A percentile compares a stretch with the other conserved stretches of the same genome.
These are phyloP conservation scores for Ypsolopha scabrella DNA, from an alignment of 2,888 invertebrate genomes.

Conservation along the genomic window DNA sequence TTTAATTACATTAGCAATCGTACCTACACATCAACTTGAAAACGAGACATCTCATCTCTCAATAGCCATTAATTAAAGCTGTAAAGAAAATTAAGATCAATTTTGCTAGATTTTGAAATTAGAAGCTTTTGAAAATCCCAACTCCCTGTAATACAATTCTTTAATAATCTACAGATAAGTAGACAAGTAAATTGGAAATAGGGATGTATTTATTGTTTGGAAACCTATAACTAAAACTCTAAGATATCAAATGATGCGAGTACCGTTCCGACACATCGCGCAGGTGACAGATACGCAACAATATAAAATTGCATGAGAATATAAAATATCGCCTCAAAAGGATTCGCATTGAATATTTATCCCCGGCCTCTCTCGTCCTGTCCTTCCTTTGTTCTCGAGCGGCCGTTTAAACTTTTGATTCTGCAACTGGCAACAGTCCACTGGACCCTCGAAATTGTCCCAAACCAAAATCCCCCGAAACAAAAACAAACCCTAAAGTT, in stretches of 20 bases:
- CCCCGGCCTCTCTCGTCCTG: constrained; percentile 38
- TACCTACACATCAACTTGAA: neutral
- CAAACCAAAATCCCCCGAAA: constrained; percentile 8
- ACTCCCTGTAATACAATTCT: no score
- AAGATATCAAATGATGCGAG: constrained; percentile 7
- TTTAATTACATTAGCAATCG: neutral
- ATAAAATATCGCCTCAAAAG: constrained; percentile 67
- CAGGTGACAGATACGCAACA: constrained; percentile 57
- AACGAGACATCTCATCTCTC: no score
- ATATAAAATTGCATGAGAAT: constrained; percentile 41
- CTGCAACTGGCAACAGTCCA: constrained; percentile 67
- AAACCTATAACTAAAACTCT: no score
- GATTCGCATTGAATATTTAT: constrained; percentile 70
- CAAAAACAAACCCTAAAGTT: constrained; percentile 19
- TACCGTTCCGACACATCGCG: constrained; percentile 41
- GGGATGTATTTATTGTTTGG: no score
- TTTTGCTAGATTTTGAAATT: no score
- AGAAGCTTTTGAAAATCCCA: no score
- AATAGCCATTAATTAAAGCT: no score
- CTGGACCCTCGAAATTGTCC: constrained; percentile 56
- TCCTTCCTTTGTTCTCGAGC: constrained; percentile 63
- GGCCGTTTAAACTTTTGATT: constrained; percentile 70
- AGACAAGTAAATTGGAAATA: no score
- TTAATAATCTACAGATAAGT: no score
- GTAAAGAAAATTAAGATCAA: no score